These are phyloP conservation scores for Poecile montanus DNA, from an alignment of 2,797 vertebrate genomes.

Conservation along the genomic window DNA sequence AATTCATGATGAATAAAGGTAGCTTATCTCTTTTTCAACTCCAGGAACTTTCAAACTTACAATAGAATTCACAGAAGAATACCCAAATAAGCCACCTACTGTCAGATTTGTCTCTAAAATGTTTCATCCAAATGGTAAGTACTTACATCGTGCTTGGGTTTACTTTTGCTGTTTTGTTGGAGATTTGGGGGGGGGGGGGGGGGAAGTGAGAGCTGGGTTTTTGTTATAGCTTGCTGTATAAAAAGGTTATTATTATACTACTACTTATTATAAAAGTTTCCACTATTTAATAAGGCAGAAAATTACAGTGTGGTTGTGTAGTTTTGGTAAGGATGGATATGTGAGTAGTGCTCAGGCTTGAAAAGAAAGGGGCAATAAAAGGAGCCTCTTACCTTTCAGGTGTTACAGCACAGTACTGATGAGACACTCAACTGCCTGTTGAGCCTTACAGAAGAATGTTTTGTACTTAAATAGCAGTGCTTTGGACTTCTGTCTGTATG, in stretches of 20 bases:
- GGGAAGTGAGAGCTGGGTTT: background rate
- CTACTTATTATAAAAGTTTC: background rate
- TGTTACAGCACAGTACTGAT: background rate
- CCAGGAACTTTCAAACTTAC: constrained; percentile 98
- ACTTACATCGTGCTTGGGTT: background rate
- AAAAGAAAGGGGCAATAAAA: background rate
- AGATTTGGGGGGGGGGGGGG: background rate
- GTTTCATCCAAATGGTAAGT: constrained; percentile 99
- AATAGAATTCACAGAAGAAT: constrained; percentile 99
- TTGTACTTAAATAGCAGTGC: background rate
- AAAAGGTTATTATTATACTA: background rate
- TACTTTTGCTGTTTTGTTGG: background rate
- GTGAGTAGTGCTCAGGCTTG: background rate
- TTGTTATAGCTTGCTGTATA: background rate
- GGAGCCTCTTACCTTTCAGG: background rate
- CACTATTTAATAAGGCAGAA: background rate
- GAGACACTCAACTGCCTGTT: background rate
- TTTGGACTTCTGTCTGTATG: background rate
- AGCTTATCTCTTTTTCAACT: constrained; percentile 57
- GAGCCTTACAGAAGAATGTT: background rate
- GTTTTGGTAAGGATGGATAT: background rate
- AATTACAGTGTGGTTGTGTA: background rate
- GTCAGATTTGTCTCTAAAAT: constrained; percentile 99
- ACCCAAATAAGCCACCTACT: constrained; percentile 98
- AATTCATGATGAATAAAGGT: constrained; percentile 13